Conservation (phyloP, 2,888 invertebrate species). For the Frankliniella fusca region DNA sequence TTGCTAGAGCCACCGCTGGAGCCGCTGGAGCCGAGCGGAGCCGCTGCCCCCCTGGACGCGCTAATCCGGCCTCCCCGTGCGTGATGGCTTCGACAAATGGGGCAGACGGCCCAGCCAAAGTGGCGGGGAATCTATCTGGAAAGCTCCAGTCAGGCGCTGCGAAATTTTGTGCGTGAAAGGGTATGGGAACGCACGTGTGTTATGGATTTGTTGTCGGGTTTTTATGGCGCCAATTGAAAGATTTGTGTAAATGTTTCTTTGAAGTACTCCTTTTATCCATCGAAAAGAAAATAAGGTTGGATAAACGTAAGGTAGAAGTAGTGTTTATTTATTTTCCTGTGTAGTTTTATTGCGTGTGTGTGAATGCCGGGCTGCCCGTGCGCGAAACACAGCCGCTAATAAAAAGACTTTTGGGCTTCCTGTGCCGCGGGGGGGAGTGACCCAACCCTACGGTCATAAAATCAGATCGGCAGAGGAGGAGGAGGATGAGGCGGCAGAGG, state of each 20-base stretch:
- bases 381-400: background rate
- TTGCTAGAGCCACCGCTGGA: too few relatives aligned
- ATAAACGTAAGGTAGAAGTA: too few relatives aligned
- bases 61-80: slow-evolving; percentile 4
- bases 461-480: slow-evolving; percentile 7
- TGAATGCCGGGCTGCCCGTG: too few relatives aligned
- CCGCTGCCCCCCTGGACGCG: background rate
- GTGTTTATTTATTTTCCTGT: too few relatives aligned
- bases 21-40: background rate
- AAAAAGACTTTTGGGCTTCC: slow-evolving; percentile 18
- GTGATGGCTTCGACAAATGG: slow-evolving; percentile 22
- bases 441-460: slow-evolving; percentile 14
- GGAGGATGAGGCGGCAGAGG: background rate
- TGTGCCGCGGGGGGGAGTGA: slow-evolving; percentile 5
- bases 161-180: too few relatives aligned
- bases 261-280: too few relatives aligned
- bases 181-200: background rate
- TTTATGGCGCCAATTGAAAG: too few relatives aligned
- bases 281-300: too few relatives aligned
- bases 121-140: background rate
- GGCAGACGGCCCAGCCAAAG: background rate
- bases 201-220: background rate
- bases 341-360: too few relatives aligned
- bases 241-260: too few relatives aligned
- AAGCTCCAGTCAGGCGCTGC: background rate